A percentile compares a stretch with the other conserved stretches of the same genome.
Evolutionary conservation across 2,888 invertebrate genomes (phyloP).

Genomic region (Anodontia alba): DNA sequence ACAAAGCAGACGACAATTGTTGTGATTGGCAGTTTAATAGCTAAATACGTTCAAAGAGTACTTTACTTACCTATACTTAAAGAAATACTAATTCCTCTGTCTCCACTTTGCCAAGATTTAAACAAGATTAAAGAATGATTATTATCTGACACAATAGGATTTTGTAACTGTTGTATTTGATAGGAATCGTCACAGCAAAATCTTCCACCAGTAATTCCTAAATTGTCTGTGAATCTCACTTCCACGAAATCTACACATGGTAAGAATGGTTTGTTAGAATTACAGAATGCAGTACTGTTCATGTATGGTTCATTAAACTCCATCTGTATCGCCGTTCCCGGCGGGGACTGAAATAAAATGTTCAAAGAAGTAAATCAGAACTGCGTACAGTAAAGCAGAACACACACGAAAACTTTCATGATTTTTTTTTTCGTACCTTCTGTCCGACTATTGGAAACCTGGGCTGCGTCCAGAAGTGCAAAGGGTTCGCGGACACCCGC

Average conservation of each 20-base stretch:
- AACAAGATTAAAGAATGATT: constrained; percentile 53
- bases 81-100: not conserved
- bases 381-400: no score
- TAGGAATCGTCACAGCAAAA: constrained; percentile 47
- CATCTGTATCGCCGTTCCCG: constrained; percentile 67
- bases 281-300: constrained; percentile 51
- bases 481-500: no score
- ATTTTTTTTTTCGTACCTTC: no score
- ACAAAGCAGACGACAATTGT: no score
- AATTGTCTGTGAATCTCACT: constrained; percentile 73
- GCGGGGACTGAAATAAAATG: constrained; percentile 63
- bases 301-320: constrained; percentile 69
- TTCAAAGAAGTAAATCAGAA: no score
- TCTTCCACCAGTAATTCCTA: constrained; percentile 69
- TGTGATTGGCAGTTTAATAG: no score
- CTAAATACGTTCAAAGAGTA: no score
- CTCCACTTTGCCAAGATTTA: constrained; percentile 28
- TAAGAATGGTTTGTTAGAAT: constrained; percentile 60
- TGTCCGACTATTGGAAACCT: no score
- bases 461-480: no score
- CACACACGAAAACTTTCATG: no score
- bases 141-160: constrained; percentile 39
- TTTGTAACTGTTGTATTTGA: constrained; percentile 7
- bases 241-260: constrained; percentile 78
- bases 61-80: constrained; percentile 35